A percentile compares a stretch with the other conserved stretches of the same genome.
Conservation (phyloP, 92 coral and sea anemone genomes). For the Epizoanthus ramosus region DNA sequence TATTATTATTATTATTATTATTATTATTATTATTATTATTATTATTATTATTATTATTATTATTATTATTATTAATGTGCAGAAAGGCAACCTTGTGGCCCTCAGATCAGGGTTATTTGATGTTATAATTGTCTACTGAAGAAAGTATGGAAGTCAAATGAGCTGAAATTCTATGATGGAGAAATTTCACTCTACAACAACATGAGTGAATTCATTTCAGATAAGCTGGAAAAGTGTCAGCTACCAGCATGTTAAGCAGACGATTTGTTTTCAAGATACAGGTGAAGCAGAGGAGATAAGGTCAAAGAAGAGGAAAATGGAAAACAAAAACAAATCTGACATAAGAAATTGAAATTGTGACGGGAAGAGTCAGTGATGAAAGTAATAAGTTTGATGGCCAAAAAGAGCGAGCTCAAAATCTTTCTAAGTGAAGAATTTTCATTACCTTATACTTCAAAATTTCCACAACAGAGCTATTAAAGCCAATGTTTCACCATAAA, state of each 20-base stretch:
- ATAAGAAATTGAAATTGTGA: neutral
- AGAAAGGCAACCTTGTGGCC: conserved; percentile 33
- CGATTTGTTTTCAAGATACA: conserved; percentile 14
- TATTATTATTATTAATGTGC: no score
- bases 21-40: no score
- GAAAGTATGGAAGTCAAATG: conserved; percentile 26
- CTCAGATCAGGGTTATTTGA: conserved; percentile 6
- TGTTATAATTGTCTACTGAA: neutral
- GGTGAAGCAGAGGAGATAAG: conserved; percentile 13
- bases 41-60: no score
- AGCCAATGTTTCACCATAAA: conserved; percentile 9
- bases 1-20: no score
- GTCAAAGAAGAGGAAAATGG: no score
- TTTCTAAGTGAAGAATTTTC: no score
- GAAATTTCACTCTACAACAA: conserved; percentile 19
- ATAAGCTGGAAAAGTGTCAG: conserved; percentile 39
- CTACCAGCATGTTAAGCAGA: conserved; percentile 21
- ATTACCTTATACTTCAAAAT: no score
- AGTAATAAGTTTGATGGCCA: neutral
- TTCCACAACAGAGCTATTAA: conserved; percentile 15
- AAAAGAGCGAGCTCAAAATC: no score
- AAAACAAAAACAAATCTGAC: no score
- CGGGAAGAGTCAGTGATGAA: no score
- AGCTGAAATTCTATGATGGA: conserved; percentile 8
- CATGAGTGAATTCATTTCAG: conserved; percentile 25